A percentile compares a stretch with the other conserved stretches of the same genome.
Conservation (phyloP, 2,888 invertebrate species). For the Trichacis sp. region DNA sequence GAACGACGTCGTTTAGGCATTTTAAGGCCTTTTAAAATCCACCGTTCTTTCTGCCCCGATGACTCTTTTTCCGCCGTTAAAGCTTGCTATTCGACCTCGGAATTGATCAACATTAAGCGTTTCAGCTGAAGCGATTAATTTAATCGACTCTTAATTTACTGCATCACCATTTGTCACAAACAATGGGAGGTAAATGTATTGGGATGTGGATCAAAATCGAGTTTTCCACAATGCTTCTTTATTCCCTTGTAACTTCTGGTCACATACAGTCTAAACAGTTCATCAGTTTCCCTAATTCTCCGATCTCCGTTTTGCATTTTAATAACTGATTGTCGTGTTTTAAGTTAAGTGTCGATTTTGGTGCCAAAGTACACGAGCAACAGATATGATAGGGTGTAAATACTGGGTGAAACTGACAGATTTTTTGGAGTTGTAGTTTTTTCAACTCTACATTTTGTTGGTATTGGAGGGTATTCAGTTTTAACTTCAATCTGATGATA, state of each 20-base stretch:
- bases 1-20: conserved; percentile 1
- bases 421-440: no score
- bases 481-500: no score
- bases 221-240: conserved; percentile 7
- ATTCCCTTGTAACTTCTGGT: conserved; percentile 34
- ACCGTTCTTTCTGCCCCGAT: not conserved
- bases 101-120: not conserved
- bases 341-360: conserved; percentile 27
- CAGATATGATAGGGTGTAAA: conserved; percentile 3
- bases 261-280: conserved; percentile 36
- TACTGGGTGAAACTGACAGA: no score
- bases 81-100: not conserved
- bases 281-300: conserved; percentile 54
- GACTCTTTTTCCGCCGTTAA: not conserved
- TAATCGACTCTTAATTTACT: not conserved
- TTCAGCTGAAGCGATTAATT: not conserved
- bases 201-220: not conserved
- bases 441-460: no score
- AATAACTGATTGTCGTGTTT: conserved; percentile 49
- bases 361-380: conserved; percentile 11
- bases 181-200: no score
- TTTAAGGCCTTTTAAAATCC: not conserved
- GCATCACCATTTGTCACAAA: no score
- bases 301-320: conserved; percentile 61
- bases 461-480: no score